A percentile compares a stretch with the other conserved stretches of the same genome.
Conservation (phyloP, 2,797 vertebrate species). For the Loris lydekkerianus region DNA sequence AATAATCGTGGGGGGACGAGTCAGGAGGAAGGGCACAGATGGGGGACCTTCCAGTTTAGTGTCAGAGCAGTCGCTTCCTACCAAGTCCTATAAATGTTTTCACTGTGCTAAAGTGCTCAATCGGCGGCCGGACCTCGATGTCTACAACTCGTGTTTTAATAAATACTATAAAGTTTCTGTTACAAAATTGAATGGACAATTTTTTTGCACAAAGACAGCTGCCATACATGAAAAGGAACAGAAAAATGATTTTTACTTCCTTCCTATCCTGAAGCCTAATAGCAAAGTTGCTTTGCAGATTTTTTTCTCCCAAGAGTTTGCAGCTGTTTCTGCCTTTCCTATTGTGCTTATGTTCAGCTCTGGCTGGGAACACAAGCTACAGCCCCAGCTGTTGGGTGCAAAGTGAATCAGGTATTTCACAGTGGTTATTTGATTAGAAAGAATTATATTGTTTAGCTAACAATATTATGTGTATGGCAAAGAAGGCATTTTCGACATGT, state of each 20-base stretch:
- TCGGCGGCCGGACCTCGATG: constrained; percentile 83
- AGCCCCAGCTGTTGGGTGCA: constrained; percentile 91
- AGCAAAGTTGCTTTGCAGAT: constrained; percentile 80
- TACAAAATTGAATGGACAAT: constrained; percentile 88
- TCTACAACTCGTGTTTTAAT: constrained; percentile 83
- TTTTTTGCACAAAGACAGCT: constrained; percentile 88
- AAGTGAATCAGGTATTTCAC: constrained; percentile 92
- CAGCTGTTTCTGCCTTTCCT: constrained; percentile 91
- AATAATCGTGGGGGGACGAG: constrained; percentile 74
- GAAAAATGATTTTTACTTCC: constrained; percentile 91
- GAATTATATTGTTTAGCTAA: constrained; percentile 87
- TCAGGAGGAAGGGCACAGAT: not conserved
- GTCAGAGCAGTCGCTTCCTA: constrained; percentile 74
- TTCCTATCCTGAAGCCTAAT: constrained; percentile 88
- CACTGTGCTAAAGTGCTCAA: constrained; percentile 83
- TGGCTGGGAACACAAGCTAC: constrained; percentile 88
- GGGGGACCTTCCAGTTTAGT: constrained; percentile 65
- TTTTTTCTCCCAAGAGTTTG: constrained; percentile 86
- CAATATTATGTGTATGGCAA: constrained; percentile 67
- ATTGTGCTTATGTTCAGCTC: constrained; percentile 87
- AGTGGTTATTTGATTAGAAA: constrained; percentile 89
- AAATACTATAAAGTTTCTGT: constrained; percentile 88
- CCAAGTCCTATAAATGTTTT: constrained; percentile 86
- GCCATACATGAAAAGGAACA: constrained; percentile 89
- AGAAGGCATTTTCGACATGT: constrained; percentile 72